phyloP scores from a whole-genome alignment of 1,140 invertebrate species.

The Cydia fagiglandana region DNA sequence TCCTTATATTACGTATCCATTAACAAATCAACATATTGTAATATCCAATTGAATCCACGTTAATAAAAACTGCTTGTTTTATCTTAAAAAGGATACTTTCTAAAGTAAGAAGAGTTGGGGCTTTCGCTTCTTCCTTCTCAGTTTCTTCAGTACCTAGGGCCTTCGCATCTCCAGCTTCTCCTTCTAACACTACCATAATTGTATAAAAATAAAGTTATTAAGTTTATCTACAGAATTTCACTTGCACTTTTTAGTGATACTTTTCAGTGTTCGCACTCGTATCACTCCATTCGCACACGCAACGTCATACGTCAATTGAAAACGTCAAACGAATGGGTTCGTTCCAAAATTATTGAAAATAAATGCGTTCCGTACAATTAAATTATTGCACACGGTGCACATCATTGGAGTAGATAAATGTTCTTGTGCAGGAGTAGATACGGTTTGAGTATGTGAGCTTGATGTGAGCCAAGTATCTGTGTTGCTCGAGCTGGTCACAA shows the following conservation, averaged over 20 bases:
- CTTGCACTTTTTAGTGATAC: conserved; percentile 16
- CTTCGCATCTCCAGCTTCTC: conserved; percentile 62
- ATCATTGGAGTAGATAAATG: no score
- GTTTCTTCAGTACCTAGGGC: conserved; percentile 51
- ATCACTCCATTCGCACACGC: conserved; percentile 23
- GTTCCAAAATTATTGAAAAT: background rate
- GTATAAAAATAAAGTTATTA: conserved; percentile 27
- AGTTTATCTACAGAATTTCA: background rate
- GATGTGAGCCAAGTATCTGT: no score
- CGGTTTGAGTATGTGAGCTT: no score
- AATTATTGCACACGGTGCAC: no score
- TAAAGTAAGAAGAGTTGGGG: conserved; percentile 58
- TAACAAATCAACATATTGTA: background rate
- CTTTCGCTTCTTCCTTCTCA: conserved; percentile 59
- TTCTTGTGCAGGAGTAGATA: no score
- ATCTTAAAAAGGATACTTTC: conserved; percentile 72
- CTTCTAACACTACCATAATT: conserved; percentile 65
- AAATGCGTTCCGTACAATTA: no score
- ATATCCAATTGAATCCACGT: background rate
- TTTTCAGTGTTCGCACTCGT: conserved; percentile 20
- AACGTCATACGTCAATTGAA: conserved; percentile 41
- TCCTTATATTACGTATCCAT: background rate
- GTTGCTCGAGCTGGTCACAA: no score
- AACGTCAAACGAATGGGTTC: conserved; percentile 18
- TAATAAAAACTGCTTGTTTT: background rate